Evolutionary conservation across 2,113 vertebrate genomes (phyloP).

Genomic region (Lycaon pictus): DNA sequence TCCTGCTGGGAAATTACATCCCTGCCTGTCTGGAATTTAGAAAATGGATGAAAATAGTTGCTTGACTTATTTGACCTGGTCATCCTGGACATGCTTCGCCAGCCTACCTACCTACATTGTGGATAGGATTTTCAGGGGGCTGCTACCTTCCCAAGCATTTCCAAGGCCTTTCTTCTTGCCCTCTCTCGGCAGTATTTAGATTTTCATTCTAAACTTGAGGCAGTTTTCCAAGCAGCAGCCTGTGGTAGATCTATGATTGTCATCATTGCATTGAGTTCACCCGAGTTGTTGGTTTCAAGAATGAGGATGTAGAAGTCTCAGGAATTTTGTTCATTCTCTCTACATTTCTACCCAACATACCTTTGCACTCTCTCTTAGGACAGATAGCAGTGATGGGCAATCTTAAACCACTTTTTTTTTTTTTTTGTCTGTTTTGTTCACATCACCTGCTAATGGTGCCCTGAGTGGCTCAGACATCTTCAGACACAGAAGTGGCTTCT

Average conservation of each 20-base stretch:
- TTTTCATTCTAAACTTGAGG: neutral
- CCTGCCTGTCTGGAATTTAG: neutral
- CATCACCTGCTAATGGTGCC: neutral
- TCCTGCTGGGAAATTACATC: neutral
- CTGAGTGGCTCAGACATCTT: neutral
- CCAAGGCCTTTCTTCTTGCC: neutral
- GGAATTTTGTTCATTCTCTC: neutral
- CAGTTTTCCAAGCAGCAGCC: neutral
- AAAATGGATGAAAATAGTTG: neutral
- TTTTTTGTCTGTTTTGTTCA: neutral
- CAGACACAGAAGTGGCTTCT: neutral
- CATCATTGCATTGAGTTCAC: neutral
- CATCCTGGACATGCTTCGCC: neutral
- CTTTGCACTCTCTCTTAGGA: neutral
- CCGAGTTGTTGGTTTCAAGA: neutral
- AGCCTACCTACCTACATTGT: fast-evolving
- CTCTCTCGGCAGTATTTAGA: neutral
- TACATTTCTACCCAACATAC: fast-evolving
- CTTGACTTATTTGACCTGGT: neutral
- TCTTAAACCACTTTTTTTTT: neutral
- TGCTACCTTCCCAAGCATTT: neutral
- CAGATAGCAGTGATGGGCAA: neutral
- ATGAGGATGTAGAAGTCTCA: neutral
- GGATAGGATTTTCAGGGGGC: fast-evolving
- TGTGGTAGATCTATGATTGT: neutral